Conservation (phyloP, 2,888 invertebrate species). For the Antheraea assamensis region DNA sequence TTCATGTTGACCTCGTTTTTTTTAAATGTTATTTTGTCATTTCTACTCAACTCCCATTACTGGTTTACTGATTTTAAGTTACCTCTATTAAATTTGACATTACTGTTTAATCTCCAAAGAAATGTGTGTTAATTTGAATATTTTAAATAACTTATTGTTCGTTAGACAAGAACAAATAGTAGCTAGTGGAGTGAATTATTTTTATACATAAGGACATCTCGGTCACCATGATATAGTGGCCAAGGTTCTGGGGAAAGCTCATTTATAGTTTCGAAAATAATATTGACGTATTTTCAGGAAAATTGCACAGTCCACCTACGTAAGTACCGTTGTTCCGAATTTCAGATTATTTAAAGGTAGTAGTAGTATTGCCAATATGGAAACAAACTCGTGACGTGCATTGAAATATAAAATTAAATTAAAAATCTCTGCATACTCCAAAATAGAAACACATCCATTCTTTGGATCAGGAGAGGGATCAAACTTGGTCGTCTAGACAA, state of each 20-base stretch:
- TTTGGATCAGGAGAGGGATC: not conserved
- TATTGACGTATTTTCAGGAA: not conserved
- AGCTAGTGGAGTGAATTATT: not conserved
- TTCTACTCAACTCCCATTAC: not conserved
- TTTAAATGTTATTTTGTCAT: not conserved
- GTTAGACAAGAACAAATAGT: not conserved
- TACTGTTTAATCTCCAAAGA: no score
- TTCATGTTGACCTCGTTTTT: not conserved
- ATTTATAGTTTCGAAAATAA: constrained; percentile 4
- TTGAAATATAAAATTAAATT: not conserved
- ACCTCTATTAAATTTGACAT: no score
- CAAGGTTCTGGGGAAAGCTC: not conserved
- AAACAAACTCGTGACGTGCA: not conserved
- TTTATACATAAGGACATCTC: not conserved
- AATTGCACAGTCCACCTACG: not conserved
- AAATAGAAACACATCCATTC: no score
- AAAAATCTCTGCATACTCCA: not conserved
- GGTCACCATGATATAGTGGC: not conserved
- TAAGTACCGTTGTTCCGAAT: not conserved
- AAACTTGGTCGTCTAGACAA: not conserved
- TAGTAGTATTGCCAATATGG: not conserved
- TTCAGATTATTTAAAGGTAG: not conserved
- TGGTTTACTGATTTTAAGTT: no score
- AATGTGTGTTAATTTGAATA: not conserved
- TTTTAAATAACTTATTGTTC: not conserved